A percentile compares a stretch with the other conserved stretches of the same genome.
Evolutionary conservation across 2,888 invertebrate genomes (phyloP).

Genomic region (Carterocephalus palaemon): DNA sequence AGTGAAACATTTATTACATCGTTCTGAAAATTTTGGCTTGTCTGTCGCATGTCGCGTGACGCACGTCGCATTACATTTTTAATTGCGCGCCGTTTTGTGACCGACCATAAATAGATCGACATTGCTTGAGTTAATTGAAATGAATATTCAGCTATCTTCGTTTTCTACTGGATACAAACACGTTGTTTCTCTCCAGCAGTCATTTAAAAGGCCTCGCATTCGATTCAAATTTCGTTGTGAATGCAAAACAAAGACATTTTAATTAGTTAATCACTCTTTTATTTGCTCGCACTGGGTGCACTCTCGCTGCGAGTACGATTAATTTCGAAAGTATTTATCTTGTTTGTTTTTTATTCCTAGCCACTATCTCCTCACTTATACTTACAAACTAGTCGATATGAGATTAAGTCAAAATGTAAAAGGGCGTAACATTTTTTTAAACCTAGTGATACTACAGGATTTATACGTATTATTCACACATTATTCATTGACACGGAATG

Average conservation of each 20-base stretch:
- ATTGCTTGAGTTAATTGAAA: conserved; percentile 9
- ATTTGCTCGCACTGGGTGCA: conserved; percentile 10
- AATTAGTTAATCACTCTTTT: conserved; percentile 19
- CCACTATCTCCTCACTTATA: no score
- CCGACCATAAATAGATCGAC: conserved; percentile 25
- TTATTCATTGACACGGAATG: no score
- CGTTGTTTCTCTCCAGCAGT: conserved; percentile 11
- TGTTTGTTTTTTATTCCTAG: neutral
- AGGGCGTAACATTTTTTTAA: no score
- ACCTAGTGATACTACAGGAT: no score
- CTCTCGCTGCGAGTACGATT: conserved; percentile 4
- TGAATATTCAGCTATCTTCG: conserved; percentile 19
- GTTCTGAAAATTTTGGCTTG: no score
- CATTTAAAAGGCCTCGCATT: conserved; percentile 17
- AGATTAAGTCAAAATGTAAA: neutral
- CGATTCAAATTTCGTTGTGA: conserved; percentile 10
- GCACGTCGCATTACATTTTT: no score
- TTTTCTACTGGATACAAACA: conserved; percentile 16
- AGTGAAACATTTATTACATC: no score
- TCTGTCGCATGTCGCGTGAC: no score
- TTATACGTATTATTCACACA: no score
- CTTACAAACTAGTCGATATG: neutral
- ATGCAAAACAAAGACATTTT: conserved; percentile 22
- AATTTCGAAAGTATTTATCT: conserved; percentile 14
- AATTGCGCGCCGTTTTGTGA: conserved; percentile 29